A percentile compares a stretch with the other conserved stretches of the same genome.
phyloP scores from a whole-genome alignment of 2,888 invertebrate species.

The Andrena flavipes region DNA sequence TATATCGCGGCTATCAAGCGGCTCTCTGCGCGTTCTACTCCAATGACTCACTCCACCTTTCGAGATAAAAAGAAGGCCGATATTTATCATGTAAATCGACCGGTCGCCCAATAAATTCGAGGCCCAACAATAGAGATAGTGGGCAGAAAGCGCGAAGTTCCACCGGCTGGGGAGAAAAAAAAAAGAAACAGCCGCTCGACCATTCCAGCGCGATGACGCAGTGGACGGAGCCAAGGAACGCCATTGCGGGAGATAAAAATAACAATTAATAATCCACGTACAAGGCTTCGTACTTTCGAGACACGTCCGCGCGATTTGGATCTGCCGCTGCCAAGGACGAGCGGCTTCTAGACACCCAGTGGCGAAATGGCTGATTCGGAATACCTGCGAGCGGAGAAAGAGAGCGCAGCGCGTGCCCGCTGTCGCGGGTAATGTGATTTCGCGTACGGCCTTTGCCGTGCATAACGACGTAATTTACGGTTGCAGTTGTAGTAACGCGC shows the following conservation, averaged over 20 bases:
- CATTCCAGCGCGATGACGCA: constrained; percentile 3
- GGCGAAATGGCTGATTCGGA: background rate
- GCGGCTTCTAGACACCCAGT: constrained; percentile 19
- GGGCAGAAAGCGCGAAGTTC: constrained; percentile 10
- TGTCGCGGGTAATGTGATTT: constrained; percentile 42
- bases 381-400: constrained; percentile 22
- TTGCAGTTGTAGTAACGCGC: constrained; percentile 34
- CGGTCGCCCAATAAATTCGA: constrained; percentile 1
- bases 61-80: constrained; percentile 14
- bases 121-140: background rate
- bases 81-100: constrained; percentile 14
- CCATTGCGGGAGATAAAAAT: constrained; percentile 50
- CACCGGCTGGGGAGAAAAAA: background rate
- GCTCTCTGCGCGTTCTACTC: background rate
- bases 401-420: constrained; percentile 21
- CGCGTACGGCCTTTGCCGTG: constrained; percentile 22
- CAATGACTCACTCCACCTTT: constrained; percentile 15
- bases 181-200: background rate
- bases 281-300: constrained; percentile 46
- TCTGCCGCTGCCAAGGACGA: constrained; percentile 58
- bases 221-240: constrained; percentile 5
- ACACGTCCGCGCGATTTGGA: constrained; percentile 55
- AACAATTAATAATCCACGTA: constrained; percentile 63
- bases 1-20: background rate
- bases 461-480: constrained; percentile 51